Evolutionary conservation across 2,797 vertebrate species (phyloP).

Genomic region (Sphaeramia orbicularis): DNA sequence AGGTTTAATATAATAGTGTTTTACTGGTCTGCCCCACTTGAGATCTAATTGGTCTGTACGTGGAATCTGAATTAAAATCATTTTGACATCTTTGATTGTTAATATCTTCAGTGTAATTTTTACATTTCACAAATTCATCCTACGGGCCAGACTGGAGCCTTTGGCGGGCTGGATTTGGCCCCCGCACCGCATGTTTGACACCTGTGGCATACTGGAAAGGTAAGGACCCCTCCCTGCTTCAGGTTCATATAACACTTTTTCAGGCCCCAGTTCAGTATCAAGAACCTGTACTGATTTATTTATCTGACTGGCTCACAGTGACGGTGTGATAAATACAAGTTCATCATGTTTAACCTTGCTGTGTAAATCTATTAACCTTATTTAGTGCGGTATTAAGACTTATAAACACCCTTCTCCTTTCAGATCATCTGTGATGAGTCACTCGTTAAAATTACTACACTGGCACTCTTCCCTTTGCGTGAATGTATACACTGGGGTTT

Average conservation of each 20-base stretch:
- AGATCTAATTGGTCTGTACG: no score
- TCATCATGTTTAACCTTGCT: slow-evolving; percentile 43
- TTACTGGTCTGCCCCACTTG: no score
- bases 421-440: slow-evolving; percentile 59
- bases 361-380: slow-evolving; percentile 50
- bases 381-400: slow-evolving; percentile 34
- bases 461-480: slow-evolving; percentile 55
- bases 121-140: no score
- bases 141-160: no score
- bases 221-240: slow-evolving; percentile 10
- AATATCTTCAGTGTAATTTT: no score
- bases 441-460: slow-evolving; percentile 57
- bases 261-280: slow-evolving; percentile 11
- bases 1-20: no score
- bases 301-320: slow-evolving; percentile 16
- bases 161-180: no score
- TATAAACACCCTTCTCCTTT: slow-evolving; percentile 64
- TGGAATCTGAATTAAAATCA: no score
- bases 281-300: slow-evolving; percentile 47
- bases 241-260: slow-evolving; percentile 15
- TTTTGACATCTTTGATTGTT: no score
- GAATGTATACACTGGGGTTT: slow-evolving; percentile 64
- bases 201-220: no score
- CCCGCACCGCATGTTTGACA: no score
- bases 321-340: slow-evolving; percentile 57